Evolutionary conservation across 2,113 vertebrate genomes (phyloP).

Genomic region (Galbula dea): DNA sequence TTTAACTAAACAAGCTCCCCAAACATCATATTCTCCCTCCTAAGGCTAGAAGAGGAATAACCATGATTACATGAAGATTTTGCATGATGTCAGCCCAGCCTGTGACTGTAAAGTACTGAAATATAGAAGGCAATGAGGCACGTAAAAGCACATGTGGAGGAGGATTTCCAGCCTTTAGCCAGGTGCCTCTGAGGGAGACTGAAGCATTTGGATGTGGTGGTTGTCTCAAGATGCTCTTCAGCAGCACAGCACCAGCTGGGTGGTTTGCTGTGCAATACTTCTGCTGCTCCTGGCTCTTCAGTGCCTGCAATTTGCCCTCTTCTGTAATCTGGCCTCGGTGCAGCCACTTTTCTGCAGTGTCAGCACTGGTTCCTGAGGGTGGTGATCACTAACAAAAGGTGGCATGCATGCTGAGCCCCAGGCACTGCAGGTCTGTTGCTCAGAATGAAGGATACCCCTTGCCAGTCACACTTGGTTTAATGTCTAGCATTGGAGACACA

Average conservation of each 20-base stretch:
- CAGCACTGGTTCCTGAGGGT: background rate
- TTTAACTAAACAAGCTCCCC: background rate
- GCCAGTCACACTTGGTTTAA: background rate
- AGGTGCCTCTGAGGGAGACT: background rate
- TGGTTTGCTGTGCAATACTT: background rate
- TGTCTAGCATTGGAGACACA: background rate
- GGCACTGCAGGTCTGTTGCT: background rate
- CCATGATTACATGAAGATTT: background rate
- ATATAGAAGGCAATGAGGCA: background rate
- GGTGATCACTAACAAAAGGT: background rate
- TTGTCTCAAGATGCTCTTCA: background rate
- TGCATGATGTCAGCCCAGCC: background rate
- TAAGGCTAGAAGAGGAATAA: background rate
- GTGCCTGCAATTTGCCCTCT: background rate
- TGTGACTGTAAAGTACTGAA: background rate
- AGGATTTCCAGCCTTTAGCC: background rate
- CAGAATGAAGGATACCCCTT: background rate
- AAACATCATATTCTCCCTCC: background rate
- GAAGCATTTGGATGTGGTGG: background rate
- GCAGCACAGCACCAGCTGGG: background rate
- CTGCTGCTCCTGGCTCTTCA: background rate
- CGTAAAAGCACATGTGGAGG: background rate
- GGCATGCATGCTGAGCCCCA: background rate
- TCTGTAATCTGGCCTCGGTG: background rate
- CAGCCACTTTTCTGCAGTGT: background rate